A percentile compares a stretch with the other conserved stretches of the same genome.
phyloP scores from a whole-genome alignment of 2,797 vertebrate species.

The Sebastolobus alascanus region DNA sequence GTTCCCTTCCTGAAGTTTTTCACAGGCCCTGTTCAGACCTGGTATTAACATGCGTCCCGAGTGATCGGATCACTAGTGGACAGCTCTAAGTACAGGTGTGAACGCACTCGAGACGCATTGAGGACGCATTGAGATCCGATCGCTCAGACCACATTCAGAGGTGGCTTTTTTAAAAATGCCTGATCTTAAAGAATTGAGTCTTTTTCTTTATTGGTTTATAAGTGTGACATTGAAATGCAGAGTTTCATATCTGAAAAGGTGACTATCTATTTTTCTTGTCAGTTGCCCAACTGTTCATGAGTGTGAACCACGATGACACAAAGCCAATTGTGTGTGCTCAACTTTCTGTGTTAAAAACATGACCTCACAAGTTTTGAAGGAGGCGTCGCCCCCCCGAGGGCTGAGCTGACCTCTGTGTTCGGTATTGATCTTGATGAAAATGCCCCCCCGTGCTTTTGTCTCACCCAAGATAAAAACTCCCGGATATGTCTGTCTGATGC shows the following conservation, averaged over 20 bases:
- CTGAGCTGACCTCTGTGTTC: conserved; percentile 38
- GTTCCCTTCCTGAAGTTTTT: too few species aligned
- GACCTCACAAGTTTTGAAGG: conserved; percentile 18
- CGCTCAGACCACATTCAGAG: too few species aligned
- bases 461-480: conserved; percentile 19
- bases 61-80: too few species aligned
- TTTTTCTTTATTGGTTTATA: neutral
- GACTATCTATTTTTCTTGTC: neutral
- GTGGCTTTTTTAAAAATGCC: too few species aligned
- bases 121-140: too few species aligned
- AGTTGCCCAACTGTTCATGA: neutral
- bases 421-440: conserved; percentile 54
- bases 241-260: neutral
- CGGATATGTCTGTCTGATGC: conserved; percentile 26
- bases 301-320: neutral
- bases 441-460: conserved; percentile 33
- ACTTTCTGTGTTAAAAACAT: conserved; percentile 13
- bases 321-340: conserved; percentile 9
- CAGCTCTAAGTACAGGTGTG: too few species aligned
- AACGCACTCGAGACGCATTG: too few species aligned
- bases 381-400: conserved; percentile 41
- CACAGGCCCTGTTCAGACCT: too few species aligned
- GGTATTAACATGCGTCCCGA: too few species aligned
- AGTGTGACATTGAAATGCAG: neutral
- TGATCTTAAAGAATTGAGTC: neutral